Evolutionary conservation across 1,140 invertebrate genomes (phyloP).

Genomic region (Drosophila truncata): DNA sequence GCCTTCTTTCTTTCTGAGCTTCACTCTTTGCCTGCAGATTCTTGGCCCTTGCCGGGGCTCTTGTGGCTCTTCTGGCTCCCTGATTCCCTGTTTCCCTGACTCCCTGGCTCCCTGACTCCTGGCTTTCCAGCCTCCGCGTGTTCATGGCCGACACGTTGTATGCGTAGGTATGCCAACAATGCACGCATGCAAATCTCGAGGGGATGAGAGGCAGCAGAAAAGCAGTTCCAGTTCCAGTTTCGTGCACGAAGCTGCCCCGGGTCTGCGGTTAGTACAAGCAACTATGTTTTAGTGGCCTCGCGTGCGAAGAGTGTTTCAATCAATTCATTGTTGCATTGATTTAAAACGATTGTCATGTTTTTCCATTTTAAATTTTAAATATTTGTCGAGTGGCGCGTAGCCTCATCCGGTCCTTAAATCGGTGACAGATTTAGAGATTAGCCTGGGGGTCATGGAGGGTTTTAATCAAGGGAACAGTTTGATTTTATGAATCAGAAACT

Average conservation of each 20-base stretch:
- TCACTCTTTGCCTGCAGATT: slow-evolving; percentile 22
- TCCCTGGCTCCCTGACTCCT: slow-evolving; percentile 3
- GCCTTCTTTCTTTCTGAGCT: slow-evolving; percentile 11
- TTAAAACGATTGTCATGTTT: slow-evolving; percentile 82
- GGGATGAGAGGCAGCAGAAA: slow-evolving; percentile 4
- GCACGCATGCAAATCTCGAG: slow-evolving; percentile 77
- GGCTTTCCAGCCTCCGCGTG: slow-evolving; percentile 13
- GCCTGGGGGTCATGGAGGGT: too few species aligned
- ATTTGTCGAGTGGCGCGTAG: neutral
- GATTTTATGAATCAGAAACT: too few species aligned
- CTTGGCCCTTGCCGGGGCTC: slow-evolving; percentile 15
- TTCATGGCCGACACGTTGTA: slow-evolving; percentile 53
- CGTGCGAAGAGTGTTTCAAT: slow-evolving; percentile 78
- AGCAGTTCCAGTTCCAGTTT: slow-evolving; percentile 57
- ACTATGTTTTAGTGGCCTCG: slow-evolving; percentile 58
- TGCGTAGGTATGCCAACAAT: slow-evolving; percentile 85
- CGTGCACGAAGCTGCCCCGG: slow-evolving; percentile 10
- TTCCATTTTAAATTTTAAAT: slow-evolving; percentile 54
- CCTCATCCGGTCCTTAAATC: slow-evolving; percentile 17
- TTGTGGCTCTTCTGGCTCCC: neutral
- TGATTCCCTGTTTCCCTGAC: slow-evolving; percentile 1
- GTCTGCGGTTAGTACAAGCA: slow-evolving; percentile 19
- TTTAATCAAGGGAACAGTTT: too few species aligned
- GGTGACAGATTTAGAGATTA: slow-evolving; percentile 13
- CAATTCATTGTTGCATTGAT: slow-evolving; percentile 76